Evolutionary conservation across 1,140 invertebrate species (phyloP).

Genomic region (silkworm (Bombyx mori)): ASM3026992v2 NC_085135.1:1326501-1327000

Average conservation of each 20-base stretch:
- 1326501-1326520: no score
- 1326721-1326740: slow-evolving; percentile 60
- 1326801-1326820: slow-evolving; percentile 41
- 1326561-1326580: no score
- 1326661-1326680: background rate
- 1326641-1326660: background rate
- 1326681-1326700: background rate
- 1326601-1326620: no score
- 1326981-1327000: slow-evolving; percentile 14
- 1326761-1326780: slow-evolving; percentile 42
- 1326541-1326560: no score
- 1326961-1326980: slow-evolving; percentile 30
- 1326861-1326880: slow-evolving; percentile 17
- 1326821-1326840: slow-evolving; percentile 24
- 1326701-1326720: slow-evolving; percentile 24
- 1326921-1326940: slow-evolving; percentile 25
- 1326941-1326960: slow-evolving; percentile 21
- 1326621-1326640: no score
- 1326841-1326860: slow-evolving; percentile 37
- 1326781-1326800: slow-evolving; percentile 46
- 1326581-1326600: no score
- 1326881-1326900: slow-evolving; percentile 6
- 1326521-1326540: no score
- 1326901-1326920: slow-evolving; percentile 15
- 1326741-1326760: slow-evolving; percentile 40